Evolutionary conservation across 2,888 invertebrate species (phyloP), one percentile per base, ranked within the genome.

Genomic region (Drosophila pseudotakahashii): DNA sequence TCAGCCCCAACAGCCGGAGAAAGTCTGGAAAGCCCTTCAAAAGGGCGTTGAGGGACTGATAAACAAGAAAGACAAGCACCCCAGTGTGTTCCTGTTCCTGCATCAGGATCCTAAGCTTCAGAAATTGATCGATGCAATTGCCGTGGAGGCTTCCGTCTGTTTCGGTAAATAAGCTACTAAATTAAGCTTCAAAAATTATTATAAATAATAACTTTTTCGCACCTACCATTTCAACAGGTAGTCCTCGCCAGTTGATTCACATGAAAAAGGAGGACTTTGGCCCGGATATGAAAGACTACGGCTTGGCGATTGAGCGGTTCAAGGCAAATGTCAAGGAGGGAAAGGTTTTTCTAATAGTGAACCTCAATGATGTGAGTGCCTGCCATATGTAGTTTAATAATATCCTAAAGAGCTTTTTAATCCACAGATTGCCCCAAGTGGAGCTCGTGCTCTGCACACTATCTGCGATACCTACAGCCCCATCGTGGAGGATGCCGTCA

Each of bases 401-500:
- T n/a, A 13, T 26, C 14, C 26, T n/a, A 26, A 32, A 9, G 9
- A 3, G 0, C 23, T 7, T 11, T 13, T 2, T 14, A 4, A n/a
- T 26, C 16, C 54, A 11, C 37, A 92, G 92, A 89, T 92, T 52
- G 87, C 91, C 1, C 75, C 87, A 0, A 67, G 77, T 52, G 78
- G 88, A 3, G 92, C 91, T 2, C 92, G 91, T 78, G 93, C 93
- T 3, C 92, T 94, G 74, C 94, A 94, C 77, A 89, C 92, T 61
- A 92, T 94, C 74, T 94, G 94, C 76, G 94, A 94, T 78, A 93
- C 92, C 32, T 73, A 92, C 47, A 92, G 89, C 60, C 94, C 94
- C 10, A 81, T 93, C 19, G 90, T 91, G 0, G 69, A 82, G 19
- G 89, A 91, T 62, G 92, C 91, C 7, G 86, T 93, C 19, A 93